Evolutionary conservation across 2,113 vertebrate species (phyloP), one percentile per base, ranked within the genome.

Genomic region (Ctenodactylus gundi): DNA sequence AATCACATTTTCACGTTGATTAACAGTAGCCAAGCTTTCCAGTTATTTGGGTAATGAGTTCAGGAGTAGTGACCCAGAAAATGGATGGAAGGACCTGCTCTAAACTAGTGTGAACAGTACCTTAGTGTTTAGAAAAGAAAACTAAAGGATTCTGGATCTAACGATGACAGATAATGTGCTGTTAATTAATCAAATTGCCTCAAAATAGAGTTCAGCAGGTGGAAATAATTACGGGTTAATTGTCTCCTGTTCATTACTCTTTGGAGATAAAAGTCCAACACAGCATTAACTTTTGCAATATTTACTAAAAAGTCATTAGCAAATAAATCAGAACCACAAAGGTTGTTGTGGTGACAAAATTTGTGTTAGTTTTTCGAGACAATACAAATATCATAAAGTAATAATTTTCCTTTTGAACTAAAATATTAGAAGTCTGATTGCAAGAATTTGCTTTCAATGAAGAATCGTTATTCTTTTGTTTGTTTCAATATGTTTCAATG

Each of bases 191-290:
- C 97, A 98, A 98, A 97, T 97, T 49, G 13, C 95, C 96, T 97
- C 96, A 98, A 98, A 98, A 98, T 96, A 97, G 97, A 97, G 95
- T 98, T 98, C 93, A 97, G 94, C 98, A 98, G 98, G 98, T 98
- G 98, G 97, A 98, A 98, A 98, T 97, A 98, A 98, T 98, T 98
- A 98, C 62, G 85, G 58, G 93, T 85, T 98, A 98, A 98, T 98
- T 98, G 97, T 98, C 91, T 97, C 64, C 91, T 97, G 97, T 97
- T 98, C 98, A 98, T 98, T 98, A 95, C 75, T 97, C 97, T 97
- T 98, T 67, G 55, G 98, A 97, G 97, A 98, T 96, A 96, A 96
- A 97, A 98, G 98, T 97, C 96, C 88, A 95, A 95, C 83, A 85
- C 65, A 91, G 88, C 68, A 46, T 62, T 97, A 96, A 67, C 90